A percentile compares a stretch with the other conserved stretches of the same genome.
These are phyloP conservation scores for Syritta pipiens DNA, from an alignment of 2,888 invertebrate genomes.

Conservation along the genomic window DNA sequence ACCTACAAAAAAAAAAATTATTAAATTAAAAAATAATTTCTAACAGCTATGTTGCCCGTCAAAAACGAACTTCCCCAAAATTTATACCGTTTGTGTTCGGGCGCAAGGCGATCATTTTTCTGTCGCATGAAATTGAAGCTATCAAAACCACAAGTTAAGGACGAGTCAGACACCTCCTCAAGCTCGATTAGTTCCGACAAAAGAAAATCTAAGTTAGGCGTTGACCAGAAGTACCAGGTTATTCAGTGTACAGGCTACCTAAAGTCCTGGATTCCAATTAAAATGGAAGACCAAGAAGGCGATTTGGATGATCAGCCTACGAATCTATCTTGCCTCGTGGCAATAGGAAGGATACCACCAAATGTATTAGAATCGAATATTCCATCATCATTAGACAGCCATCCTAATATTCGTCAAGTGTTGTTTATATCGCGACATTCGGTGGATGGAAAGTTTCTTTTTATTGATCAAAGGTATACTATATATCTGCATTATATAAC, in stretches of 20 bases:
- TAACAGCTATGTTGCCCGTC: constrained; percentile 92
- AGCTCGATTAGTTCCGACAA: constrained; percentile 82
- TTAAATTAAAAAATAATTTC: constrained; percentile 18
- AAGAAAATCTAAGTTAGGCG: constrained; percentile 82
- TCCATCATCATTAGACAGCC: constrained; percentile 78
- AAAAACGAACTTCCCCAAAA: constrained; percentile 90
- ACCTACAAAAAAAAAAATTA: background rate
- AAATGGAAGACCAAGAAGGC: constrained; percentile 85
- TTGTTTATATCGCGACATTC: constrained; percentile 92
- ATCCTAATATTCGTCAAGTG: constrained; percentile 82
- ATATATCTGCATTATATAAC: too few species aligned
- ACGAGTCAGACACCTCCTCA: constrained; percentile 82
- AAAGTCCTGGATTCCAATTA: constrained; percentile 93
- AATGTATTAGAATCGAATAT: constrained; percentile 81
- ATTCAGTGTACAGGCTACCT: constrained; percentile 96
- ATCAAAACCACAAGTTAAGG: constrained; percentile 83
- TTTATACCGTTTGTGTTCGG: constrained; percentile 89
- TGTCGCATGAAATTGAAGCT: constrained; percentile 94
- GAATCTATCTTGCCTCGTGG: constrained; percentile 92
- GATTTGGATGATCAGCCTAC: constrained; percentile 82
- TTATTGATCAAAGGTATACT: constrained; percentile 92
- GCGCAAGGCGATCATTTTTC: constrained; percentile 94
- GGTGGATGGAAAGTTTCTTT: constrained; percentile 94
- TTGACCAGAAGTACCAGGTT: constrained; percentile 91
- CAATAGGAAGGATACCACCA: constrained; percentile 88